phyloP scores from a whole-genome alignment of 2,888 invertebrate species.

The Charanyca ferruginea region DNA sequence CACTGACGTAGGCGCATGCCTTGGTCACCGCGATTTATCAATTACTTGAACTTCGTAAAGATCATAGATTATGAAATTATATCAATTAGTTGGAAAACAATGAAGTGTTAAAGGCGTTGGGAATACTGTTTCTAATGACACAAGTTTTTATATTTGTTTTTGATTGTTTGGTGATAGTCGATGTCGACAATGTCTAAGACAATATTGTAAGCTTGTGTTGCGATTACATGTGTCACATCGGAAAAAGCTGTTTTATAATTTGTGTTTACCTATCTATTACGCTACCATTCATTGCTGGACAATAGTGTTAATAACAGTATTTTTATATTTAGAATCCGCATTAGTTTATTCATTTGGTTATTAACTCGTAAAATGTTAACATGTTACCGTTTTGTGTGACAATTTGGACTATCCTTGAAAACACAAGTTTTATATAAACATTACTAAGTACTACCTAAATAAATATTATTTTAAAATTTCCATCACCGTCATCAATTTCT shows the following conservation, averaged over 20 bases:
- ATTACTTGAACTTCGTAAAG: constrained; percentile 53
- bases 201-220: constrained; percentile 45
- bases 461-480: constrained; percentile 38
- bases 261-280: constrained; percentile 22
- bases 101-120: constrained; percentile 34
- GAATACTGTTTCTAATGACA: constrained; percentile 22
- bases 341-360: constrained; percentile 13
- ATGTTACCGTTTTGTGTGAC: constrained; percentile 35
- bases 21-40: constrained; percentile 43
- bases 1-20: constrained; percentile 35
- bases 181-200: constrained; percentile 36
- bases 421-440: constrained; percentile 57
- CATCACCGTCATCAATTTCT: constrained; percentile 33
- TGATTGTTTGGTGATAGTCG: constrained; percentile 53
- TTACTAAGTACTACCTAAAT: constrained; percentile 27
- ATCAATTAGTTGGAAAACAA: constrained; percentile 49
- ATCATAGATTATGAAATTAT: constrained; percentile 51
- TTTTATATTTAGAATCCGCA: constrained; percentile 15
- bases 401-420: constrained; percentile 55
- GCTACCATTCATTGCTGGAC: constrained; percentile 21
- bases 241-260: constrained; percentile 50
- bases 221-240: constrained; percentile 37
- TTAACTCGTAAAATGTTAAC: constrained; percentile 27
- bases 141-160: constrained; percentile 47
- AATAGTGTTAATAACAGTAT: constrained; percentile 9